phyloP scores from a whole-genome alignment of 2,888 invertebrate genomes.

The Petrolisthes manimaculis region DNA sequence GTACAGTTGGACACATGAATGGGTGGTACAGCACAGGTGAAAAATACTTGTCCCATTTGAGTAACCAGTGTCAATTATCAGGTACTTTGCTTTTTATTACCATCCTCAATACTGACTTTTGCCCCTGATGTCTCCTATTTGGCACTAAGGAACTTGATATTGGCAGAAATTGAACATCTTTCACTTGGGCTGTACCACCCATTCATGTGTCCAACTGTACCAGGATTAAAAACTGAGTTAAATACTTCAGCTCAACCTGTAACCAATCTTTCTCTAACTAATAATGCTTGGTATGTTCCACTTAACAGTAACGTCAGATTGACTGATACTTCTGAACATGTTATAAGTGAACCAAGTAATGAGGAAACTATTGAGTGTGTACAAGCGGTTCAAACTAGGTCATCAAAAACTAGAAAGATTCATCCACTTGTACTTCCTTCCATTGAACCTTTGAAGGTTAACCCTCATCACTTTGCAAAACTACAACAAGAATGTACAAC shows the following conservation, averaged over 20 bases:
- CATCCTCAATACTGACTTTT: too few species aligned
- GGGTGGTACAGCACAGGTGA: too few species aligned
- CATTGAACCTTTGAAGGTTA: not conserved
- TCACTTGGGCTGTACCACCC: too few species aligned
- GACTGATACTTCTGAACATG: not conserved
- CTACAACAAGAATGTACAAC: conserved; percentile 5
- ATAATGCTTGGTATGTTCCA: not conserved
- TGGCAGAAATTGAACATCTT: too few species aligned
- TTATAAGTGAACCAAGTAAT: not conserved
- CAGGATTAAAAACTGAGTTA: not conserved
- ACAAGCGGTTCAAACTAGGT: conserved; percentile 9
- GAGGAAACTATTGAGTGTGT: not conserved
- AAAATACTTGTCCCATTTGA: too few species aligned
- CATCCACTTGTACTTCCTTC: conserved; percentile 16
- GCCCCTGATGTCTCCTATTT: too few species aligned
- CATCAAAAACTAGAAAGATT: not conserved
- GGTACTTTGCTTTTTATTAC: too few species aligned
- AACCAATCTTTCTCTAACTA: not conserved
- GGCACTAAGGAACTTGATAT: too few species aligned
- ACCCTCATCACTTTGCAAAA: not conserved
- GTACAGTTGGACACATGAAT: too few species aligned
- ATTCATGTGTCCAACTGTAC: too few species aligned
- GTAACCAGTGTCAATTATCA: too few species aligned
- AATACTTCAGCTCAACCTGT: not conserved
- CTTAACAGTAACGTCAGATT: not conserved